These are phyloP conservation scores for Zosterops lateralis DNA, from an alignment of 2,113 vertebrate genomes.

Conservation along the genomic window DNA sequence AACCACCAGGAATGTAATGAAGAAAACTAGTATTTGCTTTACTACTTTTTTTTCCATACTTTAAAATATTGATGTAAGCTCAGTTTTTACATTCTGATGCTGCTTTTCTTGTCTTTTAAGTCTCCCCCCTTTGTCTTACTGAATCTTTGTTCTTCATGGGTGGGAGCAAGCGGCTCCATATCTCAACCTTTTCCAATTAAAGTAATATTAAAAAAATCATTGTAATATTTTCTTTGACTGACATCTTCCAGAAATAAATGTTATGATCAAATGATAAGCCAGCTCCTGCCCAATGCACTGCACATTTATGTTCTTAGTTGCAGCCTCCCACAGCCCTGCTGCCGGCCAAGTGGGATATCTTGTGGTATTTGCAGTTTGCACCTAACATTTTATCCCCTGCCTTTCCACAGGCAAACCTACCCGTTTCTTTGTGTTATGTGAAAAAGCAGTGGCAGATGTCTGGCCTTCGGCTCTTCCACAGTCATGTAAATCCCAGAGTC, in stretches of 20 bases:
- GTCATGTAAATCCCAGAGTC: not conserved
- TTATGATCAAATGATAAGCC: constrained; percentile 28
- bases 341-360: not conserved
- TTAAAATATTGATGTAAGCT: constrained; percentile 54
- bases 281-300: not conserved
- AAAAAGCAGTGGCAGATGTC: not conserved
- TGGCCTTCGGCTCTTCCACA: not conserved
- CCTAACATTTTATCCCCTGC: not conserved
- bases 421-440: not conserved
- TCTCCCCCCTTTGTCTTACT: not conserved
- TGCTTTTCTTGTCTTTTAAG: not conserved
- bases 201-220: not conserved
- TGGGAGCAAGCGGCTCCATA: constrained; percentile 15
- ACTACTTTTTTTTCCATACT: constrained; percentile 51
- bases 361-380: not conserved
- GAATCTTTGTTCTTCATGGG: constrained; percentile 44
- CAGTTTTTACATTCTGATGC: constrained; percentile 36
- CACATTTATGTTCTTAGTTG: not conserved
- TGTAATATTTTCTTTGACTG: constrained; percentile 27
- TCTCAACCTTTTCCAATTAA: constrained; percentile 41
- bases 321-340: not conserved
- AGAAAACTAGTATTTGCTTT: constrained; percentile 60
- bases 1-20: constrained; percentile 63
- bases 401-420: not conserved
- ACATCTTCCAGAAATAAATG: constrained; percentile 29